A percentile compares a stretch with the other conserved stretches of the same genome.
phyloP scores from a whole-genome alignment of 2,113 vertebrate species.

The Pelecanus crispus region DNA sequence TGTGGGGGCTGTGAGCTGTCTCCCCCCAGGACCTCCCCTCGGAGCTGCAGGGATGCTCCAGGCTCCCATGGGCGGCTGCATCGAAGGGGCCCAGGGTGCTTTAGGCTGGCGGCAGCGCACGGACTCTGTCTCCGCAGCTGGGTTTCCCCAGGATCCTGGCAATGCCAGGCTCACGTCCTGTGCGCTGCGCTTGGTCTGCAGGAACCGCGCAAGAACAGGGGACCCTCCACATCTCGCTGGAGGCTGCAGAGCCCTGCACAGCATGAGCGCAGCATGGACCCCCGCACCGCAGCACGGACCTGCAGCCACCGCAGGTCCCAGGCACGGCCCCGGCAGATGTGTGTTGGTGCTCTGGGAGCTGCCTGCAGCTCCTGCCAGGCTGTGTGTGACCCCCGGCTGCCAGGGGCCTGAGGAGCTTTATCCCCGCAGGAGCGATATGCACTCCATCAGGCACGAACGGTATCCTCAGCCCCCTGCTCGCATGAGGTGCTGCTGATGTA shows the following conservation, averaged over 20 bases:
- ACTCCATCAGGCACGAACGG: background rate
- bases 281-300: background rate
- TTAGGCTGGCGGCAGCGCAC: background rate
- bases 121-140: background rate
- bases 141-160: background rate
- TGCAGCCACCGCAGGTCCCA: background rate
- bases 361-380: background rate
- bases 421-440: rapidly evolving
- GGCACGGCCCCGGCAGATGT: background rate
- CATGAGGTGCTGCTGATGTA: background rate
- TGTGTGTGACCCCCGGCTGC: background rate
- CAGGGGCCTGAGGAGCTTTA: too few relatives aligned
- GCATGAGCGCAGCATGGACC: rapidly evolving
- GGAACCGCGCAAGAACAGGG: background rate
- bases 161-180: rapidly evolving
- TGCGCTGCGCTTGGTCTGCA: background rate
- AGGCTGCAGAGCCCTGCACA: background rate
- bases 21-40: background rate
- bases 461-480: background rate
- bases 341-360: background rate
- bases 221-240: background rate
- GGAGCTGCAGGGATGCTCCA: background rate
- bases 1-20: background rate
- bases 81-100: rapidly evolving
- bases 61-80: background rate